Percentiles rank a stretch among this genome's conserved stretches.
phyloP scores from a whole-genome alignment of 2,113 vertebrate genomes.

The Elephantulus edwardii region DNA sequence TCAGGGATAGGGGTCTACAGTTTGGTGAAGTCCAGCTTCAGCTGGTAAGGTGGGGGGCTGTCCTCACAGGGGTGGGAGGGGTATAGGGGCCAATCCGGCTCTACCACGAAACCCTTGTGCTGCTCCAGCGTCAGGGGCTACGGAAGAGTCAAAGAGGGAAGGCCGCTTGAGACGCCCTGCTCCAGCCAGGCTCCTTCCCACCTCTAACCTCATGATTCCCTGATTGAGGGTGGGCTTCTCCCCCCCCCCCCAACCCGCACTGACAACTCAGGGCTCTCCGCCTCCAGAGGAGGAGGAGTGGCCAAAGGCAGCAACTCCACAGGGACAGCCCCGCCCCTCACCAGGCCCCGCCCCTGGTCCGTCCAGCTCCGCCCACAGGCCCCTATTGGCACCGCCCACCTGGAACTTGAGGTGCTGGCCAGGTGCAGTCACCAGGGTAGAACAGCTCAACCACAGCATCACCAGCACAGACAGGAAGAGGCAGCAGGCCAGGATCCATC shows the following conservation, averaged over 20 bases:
- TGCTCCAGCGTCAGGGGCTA: conserved; percentile 93
- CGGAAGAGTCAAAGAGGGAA: not conserved
- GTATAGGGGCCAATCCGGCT: conserved; percentile 87
- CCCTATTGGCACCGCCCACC: conserved; percentile 79
- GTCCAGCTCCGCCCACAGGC: not conserved
- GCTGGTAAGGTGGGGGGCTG: conserved; percentile 66
- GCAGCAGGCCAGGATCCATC: conserved; percentile 96
- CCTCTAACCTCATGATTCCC: not conserved
- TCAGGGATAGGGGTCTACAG: conserved; percentile 31
- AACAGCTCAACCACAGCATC: conserved; percentile 98
- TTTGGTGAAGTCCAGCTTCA: conserved; percentile 73
- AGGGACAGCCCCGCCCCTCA: not conserved
- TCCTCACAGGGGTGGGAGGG: conserved; percentile 72
- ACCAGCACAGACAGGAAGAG: conserved; percentile 97
- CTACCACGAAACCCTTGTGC: conserved; percentile 92
- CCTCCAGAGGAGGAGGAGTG: not conserved
- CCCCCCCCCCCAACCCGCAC: not conserved
- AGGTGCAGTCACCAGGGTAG: conserved; percentile 93
- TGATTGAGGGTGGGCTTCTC: not conserved
- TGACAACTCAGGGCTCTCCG: not conserved
- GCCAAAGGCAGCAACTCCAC: not conserved
- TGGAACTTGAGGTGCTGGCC: conserved; percentile 95
- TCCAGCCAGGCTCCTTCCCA: not conserved
- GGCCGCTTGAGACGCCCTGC: not conserved
- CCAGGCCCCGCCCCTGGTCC: too few species aligned